phyloP scores from a whole-genome alignment of 2,888 invertebrate genomes.

The Tetanocera ferruginea region DNA sequence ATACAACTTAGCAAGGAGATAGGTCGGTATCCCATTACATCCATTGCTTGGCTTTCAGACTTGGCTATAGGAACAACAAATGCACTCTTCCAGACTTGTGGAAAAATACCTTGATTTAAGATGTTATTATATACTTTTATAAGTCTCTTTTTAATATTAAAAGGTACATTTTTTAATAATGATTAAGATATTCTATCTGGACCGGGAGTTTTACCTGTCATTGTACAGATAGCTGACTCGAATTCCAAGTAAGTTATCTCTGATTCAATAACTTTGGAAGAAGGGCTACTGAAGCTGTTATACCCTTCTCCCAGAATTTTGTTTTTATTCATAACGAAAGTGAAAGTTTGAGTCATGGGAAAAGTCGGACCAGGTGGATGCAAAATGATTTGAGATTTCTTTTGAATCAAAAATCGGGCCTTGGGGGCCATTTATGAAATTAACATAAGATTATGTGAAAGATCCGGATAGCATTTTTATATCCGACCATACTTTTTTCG shows the following conservation, averaged over 20 bases:
- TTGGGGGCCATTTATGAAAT: background rate
- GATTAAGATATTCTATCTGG: too few relatives aligned
- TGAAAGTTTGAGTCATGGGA: background rate
- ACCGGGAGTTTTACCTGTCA: too few relatives aligned
- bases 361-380: background rate
- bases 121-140: too few relatives aligned
- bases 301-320: background rate
- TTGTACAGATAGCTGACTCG: too few relatives aligned
- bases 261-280: background rate
- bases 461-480: conserved; percentile 14
- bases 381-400: conserved; percentile 3
- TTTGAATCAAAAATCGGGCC: background rate
- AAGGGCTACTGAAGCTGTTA: background rate
- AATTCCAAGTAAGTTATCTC: too few relatives aligned
- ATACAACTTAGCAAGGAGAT: too few relatives aligned
- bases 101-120: background rate
- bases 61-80: background rate
- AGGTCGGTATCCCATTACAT: too few relatives aligned
- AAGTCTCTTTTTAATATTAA: too few relatives aligned
- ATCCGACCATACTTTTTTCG: background rate
- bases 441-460: background rate
- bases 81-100: background rate
- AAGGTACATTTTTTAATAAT: too few relatives aligned
- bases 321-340: background rate
- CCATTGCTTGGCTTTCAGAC: too few relatives aligned